Conservation (phyloP, 2,797 vertebrate genomes). For the Rhincodon typus region DNA sequence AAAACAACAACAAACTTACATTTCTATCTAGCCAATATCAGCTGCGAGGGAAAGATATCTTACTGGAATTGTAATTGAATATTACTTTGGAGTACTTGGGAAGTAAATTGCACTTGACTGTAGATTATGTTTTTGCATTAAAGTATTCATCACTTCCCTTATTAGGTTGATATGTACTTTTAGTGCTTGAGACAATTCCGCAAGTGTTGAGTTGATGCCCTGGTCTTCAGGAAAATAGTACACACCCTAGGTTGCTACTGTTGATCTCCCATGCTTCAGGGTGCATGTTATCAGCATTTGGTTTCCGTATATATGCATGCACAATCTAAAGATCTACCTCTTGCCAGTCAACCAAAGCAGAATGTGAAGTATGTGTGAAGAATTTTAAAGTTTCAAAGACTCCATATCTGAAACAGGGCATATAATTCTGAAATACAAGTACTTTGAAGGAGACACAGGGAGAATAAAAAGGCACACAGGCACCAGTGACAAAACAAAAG, state of each 20-base stretch:
- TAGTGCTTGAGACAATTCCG: not conserved
- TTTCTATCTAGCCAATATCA: not conserved
- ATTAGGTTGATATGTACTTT: not conserved
- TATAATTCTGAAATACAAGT: not conserved
- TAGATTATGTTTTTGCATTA: not conserved
- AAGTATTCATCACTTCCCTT: not conserved
- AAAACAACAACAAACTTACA: not conserved
- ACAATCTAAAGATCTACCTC: not conserved
- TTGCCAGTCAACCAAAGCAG: not conserved
- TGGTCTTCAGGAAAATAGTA: not conserved
- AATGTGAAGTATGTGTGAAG: not conserved
- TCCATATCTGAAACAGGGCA: not conserved
- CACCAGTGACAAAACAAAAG: not conserved
- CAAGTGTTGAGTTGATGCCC: not conserved
- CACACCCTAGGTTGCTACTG: not conserved
- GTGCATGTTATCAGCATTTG: not conserved
- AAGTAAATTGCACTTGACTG: not conserved
- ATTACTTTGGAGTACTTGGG: not conserved
- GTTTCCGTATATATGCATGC: not conserved
- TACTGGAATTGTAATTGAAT: conserved; percentile 3
- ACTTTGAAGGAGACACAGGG: not conserved
- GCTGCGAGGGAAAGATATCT: not conserved
- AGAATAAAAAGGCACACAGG: not conserved
- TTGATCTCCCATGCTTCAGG: not conserved
- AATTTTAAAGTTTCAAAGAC: not conserved